These are phyloP conservation scores for Lacanobia oleracea DNA, from an alignment of 2,888 invertebrate genomes.

Conservation along the genomic window DNA sequence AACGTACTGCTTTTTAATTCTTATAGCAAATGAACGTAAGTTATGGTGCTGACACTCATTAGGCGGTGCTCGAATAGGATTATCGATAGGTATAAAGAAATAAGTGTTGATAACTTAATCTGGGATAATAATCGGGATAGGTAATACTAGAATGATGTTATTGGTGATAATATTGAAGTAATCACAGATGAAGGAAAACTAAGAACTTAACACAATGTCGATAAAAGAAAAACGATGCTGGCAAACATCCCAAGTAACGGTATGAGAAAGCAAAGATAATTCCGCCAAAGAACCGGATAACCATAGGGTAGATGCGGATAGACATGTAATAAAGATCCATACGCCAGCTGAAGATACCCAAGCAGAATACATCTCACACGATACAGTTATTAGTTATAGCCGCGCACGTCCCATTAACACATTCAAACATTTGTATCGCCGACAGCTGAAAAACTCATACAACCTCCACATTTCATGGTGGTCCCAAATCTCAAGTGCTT, in stretches of 20 bases:
- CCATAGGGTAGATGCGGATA: neutral
- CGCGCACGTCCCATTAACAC: conserved; percentile 51
- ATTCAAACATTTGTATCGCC: conserved; percentile 48
- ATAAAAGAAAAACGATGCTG: neutral
- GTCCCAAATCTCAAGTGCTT: conserved; percentile 77
- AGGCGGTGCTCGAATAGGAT: conserved; percentile 24
- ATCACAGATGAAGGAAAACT: neutral
- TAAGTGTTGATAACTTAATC: conserved; percentile 9
- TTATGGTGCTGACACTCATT: conserved; percentile 49
- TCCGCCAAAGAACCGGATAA: neutral
- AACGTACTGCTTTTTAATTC: conserved; percentile 56
- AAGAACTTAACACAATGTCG: neutral
- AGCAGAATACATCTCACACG: conserved; percentile 21
- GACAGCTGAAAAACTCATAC: conserved; percentile 52
- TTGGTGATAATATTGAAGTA: neutral
- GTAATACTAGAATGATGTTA: neutral
- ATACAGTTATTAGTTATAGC: conserved; percentile 23
- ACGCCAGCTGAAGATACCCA: conserved; percentile 30
- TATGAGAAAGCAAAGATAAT: neutral
- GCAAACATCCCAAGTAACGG: neutral
- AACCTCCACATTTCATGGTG: conserved; percentile 65
- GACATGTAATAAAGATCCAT: neutral
- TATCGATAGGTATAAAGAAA: conserved; percentile 16
- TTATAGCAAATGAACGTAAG: conserved; percentile 55
- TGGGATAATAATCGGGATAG: neutral